Percentiles rank a stretch among this genome's conserved stretches.
These are phyloP conservation scores for Campylorhamphus procurvoides DNA, from an alignment of 2,113 vertebrate species.

Conservation along the genomic window DNA sequence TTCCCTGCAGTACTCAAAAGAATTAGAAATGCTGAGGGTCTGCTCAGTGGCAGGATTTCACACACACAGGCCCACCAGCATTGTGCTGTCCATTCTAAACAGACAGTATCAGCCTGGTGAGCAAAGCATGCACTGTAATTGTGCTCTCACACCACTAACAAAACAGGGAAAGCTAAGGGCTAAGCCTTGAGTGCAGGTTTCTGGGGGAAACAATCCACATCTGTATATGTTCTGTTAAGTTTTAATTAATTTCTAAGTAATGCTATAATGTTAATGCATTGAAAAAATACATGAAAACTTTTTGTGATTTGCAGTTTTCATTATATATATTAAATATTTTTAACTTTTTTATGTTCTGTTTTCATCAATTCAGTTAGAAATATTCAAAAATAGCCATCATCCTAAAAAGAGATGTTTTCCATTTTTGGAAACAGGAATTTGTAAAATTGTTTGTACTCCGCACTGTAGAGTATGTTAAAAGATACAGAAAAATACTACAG, in stretches of 20 bases:
- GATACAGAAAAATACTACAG: background rate
- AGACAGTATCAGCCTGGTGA: background rate
- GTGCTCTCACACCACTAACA: constrained; percentile 12
- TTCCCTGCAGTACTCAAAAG: background rate
- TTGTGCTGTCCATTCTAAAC: background rate
- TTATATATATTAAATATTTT: background rate
- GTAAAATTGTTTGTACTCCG: background rate
- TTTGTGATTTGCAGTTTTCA: background rate
- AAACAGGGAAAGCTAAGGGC: background rate
- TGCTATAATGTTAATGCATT: background rate
- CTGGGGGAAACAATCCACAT: background rate
- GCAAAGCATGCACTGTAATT: background rate
- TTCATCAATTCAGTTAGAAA: background rate
- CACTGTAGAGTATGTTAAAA: background rate
- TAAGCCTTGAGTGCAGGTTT: constrained; percentile 73
- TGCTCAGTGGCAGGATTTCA: background rate
- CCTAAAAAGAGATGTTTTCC: background rate
- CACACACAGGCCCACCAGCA: background rate
- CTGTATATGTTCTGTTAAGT: background rate
- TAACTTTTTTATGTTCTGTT: background rate
- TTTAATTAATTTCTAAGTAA: background rate
- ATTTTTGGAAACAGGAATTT: background rate
- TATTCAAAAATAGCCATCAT: background rate
- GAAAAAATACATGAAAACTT: background rate
- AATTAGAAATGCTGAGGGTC: background rate